Base-by-base conservation (phyloP, 2,888 invertebrate genomes). In the Chymomyza procnemis region DNA sequence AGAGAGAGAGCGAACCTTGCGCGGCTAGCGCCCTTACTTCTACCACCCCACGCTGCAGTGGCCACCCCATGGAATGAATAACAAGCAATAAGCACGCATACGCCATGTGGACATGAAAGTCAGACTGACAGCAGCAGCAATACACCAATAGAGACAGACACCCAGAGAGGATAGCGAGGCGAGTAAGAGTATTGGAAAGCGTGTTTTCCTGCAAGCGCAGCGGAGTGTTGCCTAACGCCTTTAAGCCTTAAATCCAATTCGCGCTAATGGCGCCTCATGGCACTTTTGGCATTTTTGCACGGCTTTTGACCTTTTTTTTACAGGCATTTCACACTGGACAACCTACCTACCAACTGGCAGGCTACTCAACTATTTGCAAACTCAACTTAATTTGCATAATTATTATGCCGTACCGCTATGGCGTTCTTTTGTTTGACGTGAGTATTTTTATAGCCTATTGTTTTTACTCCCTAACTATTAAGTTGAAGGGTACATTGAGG, bases 301-400 rank as follows among this genome's bases (percentile, higher is more conserved):
- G 67, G 72, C 72, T 48, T 78, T 78, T 85, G 76, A 80, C 86
- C 81, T 80, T 83, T 79, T 80, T 83, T 79, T 63, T 16, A 12
- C 34, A 12, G 34, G 65, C 55, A 4, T 18, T 50, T 50, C 18
- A n/a, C 5, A 6, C 18, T 48, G 16, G 56, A 41, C 61, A 4
- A 22, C 22, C 22, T 22, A 3, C 4, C n/a, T 47, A 14, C 46
- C 48, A 61, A 66, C 55, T 61, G 61, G 48, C 54, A 6, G 19
- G 19, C 5, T 0, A 22, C 8, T 54, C 14, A 22, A 54, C 14
- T 54, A 21, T 54, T 21, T 46, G 64, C 67, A 75, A 48, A 61
- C 64, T 70, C 68, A 64, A 80, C 74, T 83, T 65, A 73, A 83
- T 81, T 81, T 81, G 79, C 81, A 81, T 81, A 84, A 85, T 80